Evolutionary conservation across 2,888 invertebrate genomes (phyloP), one percentile per base, ranked within the genome.

Genomic region (Leptopilina myrica): DNA sequence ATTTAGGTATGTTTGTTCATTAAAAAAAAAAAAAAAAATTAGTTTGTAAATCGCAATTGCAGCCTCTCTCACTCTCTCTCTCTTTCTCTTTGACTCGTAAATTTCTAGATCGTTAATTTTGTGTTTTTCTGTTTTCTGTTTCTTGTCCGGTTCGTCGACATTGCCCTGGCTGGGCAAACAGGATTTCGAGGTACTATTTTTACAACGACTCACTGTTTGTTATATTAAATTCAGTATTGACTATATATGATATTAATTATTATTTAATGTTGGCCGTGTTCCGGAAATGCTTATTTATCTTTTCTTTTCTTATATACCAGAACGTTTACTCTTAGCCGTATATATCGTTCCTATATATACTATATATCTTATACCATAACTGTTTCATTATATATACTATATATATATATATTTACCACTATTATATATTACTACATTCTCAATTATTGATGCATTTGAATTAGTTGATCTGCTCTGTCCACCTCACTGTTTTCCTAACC

Each of bases 151-250:
- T 94, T 94, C 94, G 94, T 93, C 93, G 92, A 93, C 94, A 93
- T 92, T 93, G 92, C 88, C 89, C 89, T 93, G 93, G 93, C 93
- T 93, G 94, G 94, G 94, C 93, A 93, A 93, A 92, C 94, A 95
- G 96, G 96, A 96, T 94, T 96, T 96, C 95, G 96, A 96, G 96
- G 96, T 96, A 96, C 93, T 90, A 75, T 83, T 83, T 33, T 78
- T 49, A 79, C 78, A 78, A 81, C 80, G 77, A 78, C 80, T 84
- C 81, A 82, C 79, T 81, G 79, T 80, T 77, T 81, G 81, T 79
- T 82, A 73, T 78, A 46, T 46, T 9, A 76, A 84, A 78, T 73
- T 73, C 73, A 73, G 73, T 73, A 82, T 83, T 83, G 53, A 80
- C 80, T 80, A 80, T 82, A 83, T 81, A 80, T 33, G 3, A 82